These are phyloP conservation scores for Bombus ignitus DNA, from an alignment of 1,140 invertebrate genomes.

Conservation along the genomic window DNA sequence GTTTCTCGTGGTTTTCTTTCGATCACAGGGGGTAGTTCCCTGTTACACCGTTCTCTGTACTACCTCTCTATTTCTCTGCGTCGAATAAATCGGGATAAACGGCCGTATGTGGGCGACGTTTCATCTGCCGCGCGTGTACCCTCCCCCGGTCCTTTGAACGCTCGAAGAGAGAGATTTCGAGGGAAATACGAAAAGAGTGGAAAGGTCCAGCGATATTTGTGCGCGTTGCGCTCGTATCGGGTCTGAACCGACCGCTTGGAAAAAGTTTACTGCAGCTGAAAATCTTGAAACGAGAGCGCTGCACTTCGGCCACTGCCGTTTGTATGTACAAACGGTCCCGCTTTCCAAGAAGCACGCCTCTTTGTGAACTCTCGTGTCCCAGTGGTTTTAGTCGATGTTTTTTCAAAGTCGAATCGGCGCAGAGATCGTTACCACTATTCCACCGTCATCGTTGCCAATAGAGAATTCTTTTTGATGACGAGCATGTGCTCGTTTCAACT, in stretches of 20 bases:
- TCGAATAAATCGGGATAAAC: slow-evolving; percentile 40
- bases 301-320: slow-evolving; percentile 25
- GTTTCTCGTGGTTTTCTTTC: not conserved
- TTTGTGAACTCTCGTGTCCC: not conserved
- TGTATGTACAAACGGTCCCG: not conserved
- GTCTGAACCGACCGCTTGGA: not conserved
- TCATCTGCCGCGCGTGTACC: slow-evolving; percentile 29
- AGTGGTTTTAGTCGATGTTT: not conserved
- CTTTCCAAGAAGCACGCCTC: not conserved
- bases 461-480: not conserved
- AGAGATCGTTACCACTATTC: not conserved
- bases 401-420: not conserved
- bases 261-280: slow-evolving; percentile 30
- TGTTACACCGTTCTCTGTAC: not conserved
- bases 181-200: too few species aligned
- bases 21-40: not conserved
- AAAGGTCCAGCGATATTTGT: slow-evolving; percentile 26
- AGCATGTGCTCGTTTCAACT: not conserved
- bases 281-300: slow-evolving; percentile 39
- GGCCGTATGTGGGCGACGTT: slow-evolving; percentile 8
- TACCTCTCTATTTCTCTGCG: not conserved
- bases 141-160: slow-evolving; percentile 25
- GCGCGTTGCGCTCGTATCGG: not conserved
- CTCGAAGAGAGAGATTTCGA: not conserved
- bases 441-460: slow-evolving; percentile 1